Percentiles rank a stretch among this genome's conserved stretches.
Evolutionary conservation across 2,888 invertebrate species (phyloP).

Genomic region (Lamellibrachia columna): DNA sequence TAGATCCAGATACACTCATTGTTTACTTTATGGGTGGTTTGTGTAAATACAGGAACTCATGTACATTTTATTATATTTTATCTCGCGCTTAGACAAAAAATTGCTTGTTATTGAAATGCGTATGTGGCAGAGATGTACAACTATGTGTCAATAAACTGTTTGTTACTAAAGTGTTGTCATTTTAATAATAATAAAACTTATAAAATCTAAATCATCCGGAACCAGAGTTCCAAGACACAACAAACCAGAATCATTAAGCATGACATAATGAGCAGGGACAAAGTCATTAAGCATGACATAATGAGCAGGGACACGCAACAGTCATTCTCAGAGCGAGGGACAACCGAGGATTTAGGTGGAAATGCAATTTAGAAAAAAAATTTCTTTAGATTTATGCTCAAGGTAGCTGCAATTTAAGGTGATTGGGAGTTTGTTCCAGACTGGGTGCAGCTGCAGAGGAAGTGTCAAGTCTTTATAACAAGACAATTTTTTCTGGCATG

Average conservation of each 20-base stretch:
- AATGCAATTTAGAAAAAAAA: too few species aligned
- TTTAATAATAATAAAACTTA: not conserved
- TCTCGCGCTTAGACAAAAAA: not conserved
- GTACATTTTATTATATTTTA: not conserved
- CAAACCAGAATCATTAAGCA: not conserved
- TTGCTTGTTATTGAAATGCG: not conserved
- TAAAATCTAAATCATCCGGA: not conserved
- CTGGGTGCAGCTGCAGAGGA: too few species aligned
- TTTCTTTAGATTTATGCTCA: too few species aligned
- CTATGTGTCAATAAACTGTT: not conserved
- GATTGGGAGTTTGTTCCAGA: too few species aligned
- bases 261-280: too few species aligned
- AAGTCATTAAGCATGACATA: too few species aligned
- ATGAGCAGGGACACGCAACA: too few species aligned
- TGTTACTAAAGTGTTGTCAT: not conserved
- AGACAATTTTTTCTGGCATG: too few species aligned
- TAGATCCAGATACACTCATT: not conserved
- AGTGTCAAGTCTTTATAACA: too few species aligned
- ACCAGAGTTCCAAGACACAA: not conserved
- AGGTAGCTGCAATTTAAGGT: too few species aligned
- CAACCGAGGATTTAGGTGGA: too few species aligned
- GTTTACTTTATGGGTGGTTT: not conserved
- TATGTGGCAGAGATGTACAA: not conserved
- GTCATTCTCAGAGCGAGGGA: too few species aligned
- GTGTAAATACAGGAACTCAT: not conserved